Evolutionary conservation across 2,113 vertebrate species (phyloP).

Genomic region (Hippocampus zosterae): DNA sequence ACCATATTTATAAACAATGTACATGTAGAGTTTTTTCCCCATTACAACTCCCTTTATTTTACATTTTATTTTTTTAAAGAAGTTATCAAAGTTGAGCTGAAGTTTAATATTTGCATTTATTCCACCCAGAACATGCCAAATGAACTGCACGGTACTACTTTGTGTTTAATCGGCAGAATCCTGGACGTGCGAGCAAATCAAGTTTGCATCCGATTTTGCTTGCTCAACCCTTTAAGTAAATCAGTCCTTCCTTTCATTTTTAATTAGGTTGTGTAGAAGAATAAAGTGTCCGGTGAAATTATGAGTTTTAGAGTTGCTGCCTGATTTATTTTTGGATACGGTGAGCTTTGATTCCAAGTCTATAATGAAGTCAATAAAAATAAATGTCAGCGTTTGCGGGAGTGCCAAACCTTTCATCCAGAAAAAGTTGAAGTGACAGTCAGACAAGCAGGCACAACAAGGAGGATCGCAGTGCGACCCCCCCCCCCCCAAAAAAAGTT

Average conservation of each 20-base stretch:
- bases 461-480: neutral
- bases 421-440: neutral
- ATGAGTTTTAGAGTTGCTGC: neutral
- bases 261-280: neutral
- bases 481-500: too few relatives aligned
- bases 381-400: neutral
- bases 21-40: too few relatives aligned
- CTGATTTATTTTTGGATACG: neutral
- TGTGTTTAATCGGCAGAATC: too few relatives aligned
- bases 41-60: too few relatives aligned
- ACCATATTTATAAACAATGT: too few relatives aligned
- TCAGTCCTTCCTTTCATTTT: neutral
- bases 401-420: neutral
- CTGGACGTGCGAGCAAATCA: too few relatives aligned
- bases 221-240: neutral
- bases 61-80: too few relatives aligned
- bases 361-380: slow-evolving; percentile 6
- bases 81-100: too few relatives aligned
- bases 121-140: too few relatives aligned
- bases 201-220: neutral
- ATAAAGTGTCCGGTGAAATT: neutral
- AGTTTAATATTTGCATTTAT: too few relatives aligned
- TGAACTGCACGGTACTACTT: too few relatives aligned
- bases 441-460: neutral
- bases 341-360: neutral